These are phyloP conservation scores for Saccopteryx leptura DNA, from an alignment of 2,113 vertebrate species.

Conservation along the genomic window DNA sequence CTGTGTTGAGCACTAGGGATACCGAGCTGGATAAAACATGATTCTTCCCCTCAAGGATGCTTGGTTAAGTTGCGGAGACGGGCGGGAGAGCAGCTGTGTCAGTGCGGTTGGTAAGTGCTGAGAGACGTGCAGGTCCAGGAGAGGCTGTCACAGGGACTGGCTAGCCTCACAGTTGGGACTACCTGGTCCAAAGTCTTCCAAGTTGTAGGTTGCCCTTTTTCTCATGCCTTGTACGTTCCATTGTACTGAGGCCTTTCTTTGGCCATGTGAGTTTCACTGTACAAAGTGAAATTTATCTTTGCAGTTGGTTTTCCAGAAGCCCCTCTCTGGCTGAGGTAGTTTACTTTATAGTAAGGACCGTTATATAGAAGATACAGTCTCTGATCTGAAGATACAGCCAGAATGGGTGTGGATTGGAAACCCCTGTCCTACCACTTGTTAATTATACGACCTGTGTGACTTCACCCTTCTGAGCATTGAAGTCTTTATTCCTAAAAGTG, in stretches of 20 bases:
- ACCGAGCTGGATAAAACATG: constrained; percentile 67
- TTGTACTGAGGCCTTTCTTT: constrained; percentile 22
- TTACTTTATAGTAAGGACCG: not conserved
- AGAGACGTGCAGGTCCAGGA: not conserved
- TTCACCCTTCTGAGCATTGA: constrained; percentile 47
- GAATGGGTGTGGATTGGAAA: not conserved
- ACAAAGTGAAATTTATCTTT: not conserved
- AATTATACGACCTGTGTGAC: not conserved
- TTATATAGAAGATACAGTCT: not conserved
- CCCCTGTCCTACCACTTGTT: not conserved
- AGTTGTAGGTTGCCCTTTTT: not conserved
- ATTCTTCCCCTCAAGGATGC: constrained; percentile 58
- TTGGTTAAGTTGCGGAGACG: constrained; percentile 63
- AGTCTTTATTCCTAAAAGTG: constrained; percentile 42
- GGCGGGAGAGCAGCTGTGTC: constrained; percentile 52
- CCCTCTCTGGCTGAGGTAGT: not conserved
- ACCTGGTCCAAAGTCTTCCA: not conserved
- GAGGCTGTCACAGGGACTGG: not conserved
- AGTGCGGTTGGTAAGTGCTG: constrained; percentile 53
- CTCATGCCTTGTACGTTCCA: not conserved
- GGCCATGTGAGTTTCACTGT: constrained; percentile 3
- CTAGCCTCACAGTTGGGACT: not conserved
- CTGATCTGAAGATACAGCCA: too few species aligned
- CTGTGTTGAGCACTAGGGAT: constrained; percentile 66
- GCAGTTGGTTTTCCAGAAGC: constrained; percentile 8